A percentile compares a stretch with the other conserved stretches of the same genome.
Evolutionary conservation across 2,888 invertebrate species (phyloP).

Genomic region (Eugnorisma glareosa): DNA sequence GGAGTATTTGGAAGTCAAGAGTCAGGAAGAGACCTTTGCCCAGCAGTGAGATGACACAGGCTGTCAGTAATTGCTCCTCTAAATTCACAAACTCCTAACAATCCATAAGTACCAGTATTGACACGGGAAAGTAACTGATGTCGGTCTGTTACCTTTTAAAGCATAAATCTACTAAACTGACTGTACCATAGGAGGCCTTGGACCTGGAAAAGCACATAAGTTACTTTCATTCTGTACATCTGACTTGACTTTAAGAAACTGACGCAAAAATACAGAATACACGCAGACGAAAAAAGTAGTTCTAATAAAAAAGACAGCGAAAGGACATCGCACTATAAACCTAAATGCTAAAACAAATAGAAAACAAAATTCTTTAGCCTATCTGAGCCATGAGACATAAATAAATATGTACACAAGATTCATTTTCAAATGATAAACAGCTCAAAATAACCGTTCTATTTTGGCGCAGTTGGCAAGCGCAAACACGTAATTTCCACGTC

Average conservation of each 20-base stretch:
- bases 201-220: not conserved
- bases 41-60: too few species aligned
- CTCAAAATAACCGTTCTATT: conserved; percentile 43
- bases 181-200: not conserved
- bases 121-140: not conserved
- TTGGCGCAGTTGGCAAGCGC: conserved; percentile 38
- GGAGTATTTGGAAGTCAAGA: too few species aligned
- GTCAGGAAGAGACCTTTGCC: too few species aligned
- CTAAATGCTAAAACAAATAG: conserved; percentile 26
- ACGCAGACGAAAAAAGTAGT: not conserved
- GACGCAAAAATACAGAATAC: not conserved
- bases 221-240: not conserved
- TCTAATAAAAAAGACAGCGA: not conserved
- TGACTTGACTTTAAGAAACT: too few species aligned
- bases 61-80: not conserved
- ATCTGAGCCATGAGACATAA: conserved; percentile 17
- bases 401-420: conserved; percentile 42
- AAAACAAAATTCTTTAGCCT: conserved; percentile 3
- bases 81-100: not conserved
- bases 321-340: conserved; percentile 2
- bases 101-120: not conserved
- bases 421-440: conserved; percentile 23
- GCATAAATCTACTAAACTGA: not conserved
- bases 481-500: conserved; percentile 21
- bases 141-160: not conserved